Percentiles rank a stretch among this genome's conserved stretches.
Evolutionary conservation across 2,888 invertebrate genomes (phyloP).

Genomic region (Sepiola atlantica): DNA sequence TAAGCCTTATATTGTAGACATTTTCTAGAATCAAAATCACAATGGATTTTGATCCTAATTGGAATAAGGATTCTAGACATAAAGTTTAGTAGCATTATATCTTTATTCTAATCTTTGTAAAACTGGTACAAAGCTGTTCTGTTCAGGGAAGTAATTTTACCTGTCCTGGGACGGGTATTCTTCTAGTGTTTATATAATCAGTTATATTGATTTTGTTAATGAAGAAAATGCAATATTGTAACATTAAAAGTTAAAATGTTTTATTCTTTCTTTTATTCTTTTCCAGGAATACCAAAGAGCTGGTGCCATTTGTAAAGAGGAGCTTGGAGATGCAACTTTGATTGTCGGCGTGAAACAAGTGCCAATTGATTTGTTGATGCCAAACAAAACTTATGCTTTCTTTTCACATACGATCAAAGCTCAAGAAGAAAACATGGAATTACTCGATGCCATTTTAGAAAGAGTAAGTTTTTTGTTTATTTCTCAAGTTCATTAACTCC

Average conservation of each 20-base stretch:
- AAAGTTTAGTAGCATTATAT: too few relatives aligned
- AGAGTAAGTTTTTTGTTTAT: conserved; percentile 75
- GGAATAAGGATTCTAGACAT: too few relatives aligned
- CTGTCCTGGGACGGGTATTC: too few relatives aligned
- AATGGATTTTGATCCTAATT: too few relatives aligned
- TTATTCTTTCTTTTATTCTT: conserved; percentile 33
- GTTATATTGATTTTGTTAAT: too few relatives aligned
- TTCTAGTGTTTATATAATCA: too few relatives aligned
- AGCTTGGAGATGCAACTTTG: conserved; percentile 94
- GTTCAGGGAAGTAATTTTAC: too few relatives aligned
- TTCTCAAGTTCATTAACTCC: too few relatives aligned
- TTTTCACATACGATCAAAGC: conserved; percentile 99
- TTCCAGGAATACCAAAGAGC: conserved; percentile 89
- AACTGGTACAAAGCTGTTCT: too few relatives aligned
- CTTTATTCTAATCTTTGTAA: too few relatives aligned
- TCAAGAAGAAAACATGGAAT: conserved; percentile 97
- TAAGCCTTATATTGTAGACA: too few relatives aligned
- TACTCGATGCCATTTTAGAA: conserved; percentile 95
- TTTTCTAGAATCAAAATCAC: too few relatives aligned
- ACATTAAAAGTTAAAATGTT: background rate
- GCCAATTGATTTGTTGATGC: conserved; percentile 86
- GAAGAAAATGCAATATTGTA: background rate
- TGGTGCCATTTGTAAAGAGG: conserved; percentile 95
- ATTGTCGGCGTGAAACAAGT: conserved; percentile 98
- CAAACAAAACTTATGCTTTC: conserved; percentile 97